Base-by-base conservation (phyloP, 2,888 invertebrate species). In the Chrysotoxum bicinctum region DNA sequence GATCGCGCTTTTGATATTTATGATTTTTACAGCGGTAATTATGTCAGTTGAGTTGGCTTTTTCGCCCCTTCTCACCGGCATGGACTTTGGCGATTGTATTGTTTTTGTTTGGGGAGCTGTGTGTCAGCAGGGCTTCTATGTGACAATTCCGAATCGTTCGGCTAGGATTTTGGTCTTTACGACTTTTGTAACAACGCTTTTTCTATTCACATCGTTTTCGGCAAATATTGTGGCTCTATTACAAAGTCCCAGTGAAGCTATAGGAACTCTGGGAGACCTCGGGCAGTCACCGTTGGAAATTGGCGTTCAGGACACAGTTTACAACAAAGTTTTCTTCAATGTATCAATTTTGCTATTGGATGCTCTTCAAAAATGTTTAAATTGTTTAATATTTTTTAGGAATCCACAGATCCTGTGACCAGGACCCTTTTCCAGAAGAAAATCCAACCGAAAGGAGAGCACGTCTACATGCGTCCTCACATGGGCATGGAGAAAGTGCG, bases 151-250 rank as follows among this genome's bases (percentile, higher is more conserved):
- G 14, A 91, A 93, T 88, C 88, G 92, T 56, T 94, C 94, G 2
- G 93, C 92, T 0, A 92, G 94, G 9, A 90, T 94, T 81, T 93
- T 93, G 60, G 93, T 94, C 87, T 93, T 94, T 87, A 92, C 93
- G 72, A 92, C 93, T 62, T 92, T 94, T 87, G 90, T 94, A 62
- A 91, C 93, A 1, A 92, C 94, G 0, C 90, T 94, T 58, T 94
- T 94, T 90, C 89, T 93, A 35, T 94, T 94, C 89, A 95, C 94
- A 4, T 94, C 94, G 1, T 95, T 94, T 90, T 94, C 94, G n/a
- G 94, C 94, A 23, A 94, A 94, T 91, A 93, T 95, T 87, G 94
- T 95, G 85, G 93, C 94, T 14, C 91, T 95, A 79, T 91, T 95
- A 87, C 94, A 94, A 90, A 93, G 93, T 87, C 94, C 94, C n/a